These are phyloP conservation scores for Thymallus thymallus DNA, from an alignment of 2,113 vertebrate species.

Conservation along the genomic window DNA sequence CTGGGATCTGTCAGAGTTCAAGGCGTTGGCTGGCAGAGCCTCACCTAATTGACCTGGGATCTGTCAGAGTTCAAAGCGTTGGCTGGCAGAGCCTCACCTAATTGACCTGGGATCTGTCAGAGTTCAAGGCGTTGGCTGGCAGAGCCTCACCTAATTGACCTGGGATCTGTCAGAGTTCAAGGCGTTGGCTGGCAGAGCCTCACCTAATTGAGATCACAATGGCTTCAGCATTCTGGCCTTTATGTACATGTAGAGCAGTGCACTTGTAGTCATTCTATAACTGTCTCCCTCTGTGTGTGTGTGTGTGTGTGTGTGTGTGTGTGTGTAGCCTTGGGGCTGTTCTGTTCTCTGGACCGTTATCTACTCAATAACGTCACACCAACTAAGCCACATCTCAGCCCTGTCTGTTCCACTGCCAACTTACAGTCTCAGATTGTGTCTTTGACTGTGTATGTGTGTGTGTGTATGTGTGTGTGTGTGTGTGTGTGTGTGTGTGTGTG, in stretches of 20 bases:
- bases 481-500: no score
- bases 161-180: conserved; percentile 11
- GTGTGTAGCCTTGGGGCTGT: background rate
- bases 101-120: background rate
- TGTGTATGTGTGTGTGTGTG: no score
- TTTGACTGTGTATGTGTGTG: no score
- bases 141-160: background rate
- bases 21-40: background rate
- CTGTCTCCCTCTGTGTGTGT: conserved; percentile 11
- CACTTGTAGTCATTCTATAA: conserved; percentile 55
- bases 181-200: background rate
- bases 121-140: conserved; percentile 2
- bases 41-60: conserved; percentile 4
- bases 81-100: background rate
- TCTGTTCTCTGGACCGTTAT: conserved; percentile 13
- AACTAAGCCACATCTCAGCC: background rate
- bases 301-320: background rate
- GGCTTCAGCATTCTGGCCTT: conserved; percentile 17
- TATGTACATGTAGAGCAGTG: conserved; percentile 26
- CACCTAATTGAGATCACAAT: conserved; percentile 23
- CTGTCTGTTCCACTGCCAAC: background rate
- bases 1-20: conserved; percentile 10
- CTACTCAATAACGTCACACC: conserved; percentile 2
- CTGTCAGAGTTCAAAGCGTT: conserved; percentile 7
- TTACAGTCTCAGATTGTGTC: no score